phyloP scores from a whole-genome alignment of 2,888 invertebrate genomes.

The Scaptomyza polygonia region DNA sequence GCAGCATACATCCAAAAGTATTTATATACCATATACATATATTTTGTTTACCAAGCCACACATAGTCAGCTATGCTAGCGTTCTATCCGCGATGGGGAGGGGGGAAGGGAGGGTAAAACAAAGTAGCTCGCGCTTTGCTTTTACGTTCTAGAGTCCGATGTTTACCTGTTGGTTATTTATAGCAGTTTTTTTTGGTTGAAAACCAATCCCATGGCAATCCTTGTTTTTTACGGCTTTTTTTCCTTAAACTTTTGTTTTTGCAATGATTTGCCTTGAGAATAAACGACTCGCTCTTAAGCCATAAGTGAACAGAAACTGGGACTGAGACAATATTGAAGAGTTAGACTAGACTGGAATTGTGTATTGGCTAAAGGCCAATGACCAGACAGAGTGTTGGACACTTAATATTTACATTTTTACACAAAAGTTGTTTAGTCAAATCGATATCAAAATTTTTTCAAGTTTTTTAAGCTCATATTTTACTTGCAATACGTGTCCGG shows the following conservation, averaged over 20 bases:
- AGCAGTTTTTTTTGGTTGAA: slow-evolving; percentile 12
- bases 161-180: slow-evolving; percentile 74
- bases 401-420: slow-evolving; percentile 86
- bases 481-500: no score
- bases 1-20: slow-evolving; percentile 28
- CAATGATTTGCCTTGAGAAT: slow-evolving; percentile 29
- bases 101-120: no score
- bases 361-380: neutral
- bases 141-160: slow-evolving; percentile 64
- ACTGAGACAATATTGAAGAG: neutral
- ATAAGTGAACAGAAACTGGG: slow-evolving; percentile 15
- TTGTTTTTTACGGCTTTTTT: slow-evolving; percentile 32
- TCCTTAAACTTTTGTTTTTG: slow-evolving; percentile 29
- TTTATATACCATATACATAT: neutral
- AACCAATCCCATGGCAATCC: slow-evolving; percentile 12
- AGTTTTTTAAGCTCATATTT: no score
- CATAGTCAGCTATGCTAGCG: neutral
- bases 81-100: neutral
- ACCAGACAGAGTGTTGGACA: neutral
- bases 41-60: slow-evolving; percentile 13
- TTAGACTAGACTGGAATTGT: neutral
- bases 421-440: slow-evolving; percentile 36
- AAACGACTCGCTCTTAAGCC: slow-evolving; percentile 24
- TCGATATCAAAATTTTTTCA: no score
- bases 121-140: slow-evolving; percentile 40